A percentile compares a stretch with the other conserved stretches of the same genome.
phyloP scores from a whole-genome alignment of 2,888 invertebrate genomes.

The Serrognathus titanus region DNA sequence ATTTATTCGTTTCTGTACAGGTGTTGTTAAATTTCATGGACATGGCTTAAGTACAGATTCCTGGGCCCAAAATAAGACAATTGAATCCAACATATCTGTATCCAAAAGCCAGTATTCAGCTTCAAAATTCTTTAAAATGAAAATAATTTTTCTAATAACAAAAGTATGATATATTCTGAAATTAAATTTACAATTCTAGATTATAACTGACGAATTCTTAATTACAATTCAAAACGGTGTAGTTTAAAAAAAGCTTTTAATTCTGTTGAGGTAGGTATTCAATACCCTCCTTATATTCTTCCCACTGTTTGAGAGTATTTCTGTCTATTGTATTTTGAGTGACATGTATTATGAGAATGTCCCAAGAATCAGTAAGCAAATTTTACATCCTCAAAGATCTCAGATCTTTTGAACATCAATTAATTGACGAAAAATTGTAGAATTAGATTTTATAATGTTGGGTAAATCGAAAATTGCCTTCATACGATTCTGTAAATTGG shows the following conservation, averaged over 20 bases:
- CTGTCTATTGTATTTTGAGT: not conserved
- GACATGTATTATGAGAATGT: not conserved
- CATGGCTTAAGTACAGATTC: too few species aligned
- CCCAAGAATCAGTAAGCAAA: constrained; percentile 4
- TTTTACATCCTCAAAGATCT: not conserved
- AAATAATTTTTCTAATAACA: too few species aligned
- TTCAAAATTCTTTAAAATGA: too few species aligned
- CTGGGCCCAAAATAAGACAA: too few species aligned
- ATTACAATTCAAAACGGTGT: too few species aligned
- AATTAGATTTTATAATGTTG: not conserved
- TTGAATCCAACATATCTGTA: too few species aligned
- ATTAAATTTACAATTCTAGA: constrained; percentile 1
- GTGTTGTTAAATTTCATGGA: too few species aligned
- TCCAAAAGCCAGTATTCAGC: too few species aligned
- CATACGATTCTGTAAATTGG: constrained; percentile 16
- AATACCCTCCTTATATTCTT: not conserved
- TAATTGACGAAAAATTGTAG: not conserved
- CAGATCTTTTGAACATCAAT: constrained; percentile 2
- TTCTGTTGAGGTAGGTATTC: not conserved
- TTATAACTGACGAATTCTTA: too few species aligned
- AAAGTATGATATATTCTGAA: not conserved
- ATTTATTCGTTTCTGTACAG: too few species aligned
- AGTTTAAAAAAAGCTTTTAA: constrained; percentile 1
- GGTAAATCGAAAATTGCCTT: constrained; percentile 14
- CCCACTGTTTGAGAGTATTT: not conserved